Evolutionary conservation across 1,140 invertebrate genomes (phyloP).

Genomic region (Bombyx mandarina): DNA sequence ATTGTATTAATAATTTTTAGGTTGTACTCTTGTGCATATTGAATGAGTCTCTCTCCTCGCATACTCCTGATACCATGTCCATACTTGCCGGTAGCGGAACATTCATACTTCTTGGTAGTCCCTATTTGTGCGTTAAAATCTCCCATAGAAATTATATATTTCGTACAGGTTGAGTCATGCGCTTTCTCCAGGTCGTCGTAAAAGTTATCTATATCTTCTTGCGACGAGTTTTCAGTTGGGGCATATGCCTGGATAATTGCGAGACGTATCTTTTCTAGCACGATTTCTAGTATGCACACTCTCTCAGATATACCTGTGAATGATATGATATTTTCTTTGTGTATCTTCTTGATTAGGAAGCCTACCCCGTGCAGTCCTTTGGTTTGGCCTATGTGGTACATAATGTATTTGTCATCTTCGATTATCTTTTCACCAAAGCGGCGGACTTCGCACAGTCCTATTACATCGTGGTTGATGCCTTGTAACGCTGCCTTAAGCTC

Average conservation of each 20-base stretch:
- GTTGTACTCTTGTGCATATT: constrained; percentile 25
- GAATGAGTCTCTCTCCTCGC: constrained; percentile 22
- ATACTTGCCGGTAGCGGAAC: constrained; percentile 2
- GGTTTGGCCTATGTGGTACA: constrained; percentile 17
- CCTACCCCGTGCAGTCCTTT: constrained; percentile 18
- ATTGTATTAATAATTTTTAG: constrained; percentile 30
- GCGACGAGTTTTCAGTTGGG: constrained; percentile 5
- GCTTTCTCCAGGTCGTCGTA: not conserved
- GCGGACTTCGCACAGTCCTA: constrained; percentile 20
- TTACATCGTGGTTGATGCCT: constrained; percentile 21
- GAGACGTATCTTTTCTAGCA: not conserved
- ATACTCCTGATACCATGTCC: constrained; percentile 20
- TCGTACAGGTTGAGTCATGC: no score
- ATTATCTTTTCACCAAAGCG: constrained; percentile 18
- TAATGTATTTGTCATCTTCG: constrained; percentile 17
- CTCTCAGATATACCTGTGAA: constrained; percentile 19
- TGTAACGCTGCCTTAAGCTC: constrained; percentile 25
- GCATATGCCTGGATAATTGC: not conserved
- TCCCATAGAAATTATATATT: no score
- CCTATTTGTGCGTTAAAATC: no score
- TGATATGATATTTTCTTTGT: constrained; percentile 13
- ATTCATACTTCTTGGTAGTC: no score
- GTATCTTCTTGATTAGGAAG: constrained; percentile 17
- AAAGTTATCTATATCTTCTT: constrained; percentile 13
- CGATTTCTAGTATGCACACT: constrained; percentile 11